phyloP scores from a whole-genome alignment of 1,140 invertebrate species.

The Apis cerana region DNA sequence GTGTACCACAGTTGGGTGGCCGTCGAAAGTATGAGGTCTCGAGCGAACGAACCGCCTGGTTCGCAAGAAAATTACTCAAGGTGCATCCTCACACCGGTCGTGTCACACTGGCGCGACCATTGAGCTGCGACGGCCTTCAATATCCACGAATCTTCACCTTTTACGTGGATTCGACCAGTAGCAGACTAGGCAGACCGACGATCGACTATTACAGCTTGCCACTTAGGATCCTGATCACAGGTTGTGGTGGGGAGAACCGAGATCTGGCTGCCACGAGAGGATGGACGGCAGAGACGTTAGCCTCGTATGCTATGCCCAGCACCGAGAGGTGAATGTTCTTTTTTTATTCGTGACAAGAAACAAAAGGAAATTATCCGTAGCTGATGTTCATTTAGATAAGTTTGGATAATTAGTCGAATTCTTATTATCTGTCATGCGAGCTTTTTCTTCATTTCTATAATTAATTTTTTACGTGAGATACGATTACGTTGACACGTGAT shows the following conservation, averaged over 20 bases:
- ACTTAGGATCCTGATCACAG: slow-evolving; percentile 89
- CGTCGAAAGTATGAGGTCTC: slow-evolving; percentile 89
- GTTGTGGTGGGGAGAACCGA: slow-evolving; percentile 86
- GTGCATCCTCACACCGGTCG: slow-evolving; percentile 88
- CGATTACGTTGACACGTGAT: no score
- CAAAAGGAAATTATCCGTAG: background rate
- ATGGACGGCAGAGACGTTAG: slow-evolving; percentile 91
- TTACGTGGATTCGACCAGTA: slow-evolving; percentile 92
- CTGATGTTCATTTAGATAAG: background rate
- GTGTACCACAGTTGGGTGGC: slow-evolving; percentile 88
- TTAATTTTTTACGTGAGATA: background rate
- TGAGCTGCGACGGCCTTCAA: slow-evolving; percentile 90
- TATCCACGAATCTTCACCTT: slow-evolving; percentile 93
- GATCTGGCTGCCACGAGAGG: slow-evolving; percentile 88
- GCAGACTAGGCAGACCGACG: slow-evolving; percentile 85
- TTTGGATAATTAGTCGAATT: background rate
- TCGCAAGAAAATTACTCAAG: slow-evolving; percentile 88
- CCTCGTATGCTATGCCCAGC: slow-evolving; percentile 91
- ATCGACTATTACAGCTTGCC: slow-evolving; percentile 93
- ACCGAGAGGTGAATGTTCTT: slow-evolving; percentile 82
- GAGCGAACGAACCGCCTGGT: slow-evolving; percentile 88
- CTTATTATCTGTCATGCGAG: background rate
- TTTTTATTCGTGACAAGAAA: background rate
- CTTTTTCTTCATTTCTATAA: background rate
- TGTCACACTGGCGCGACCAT: slow-evolving; percentile 86